Conservation (phyloP, 1,140 invertebrate species). For the Nasonia giraulti region DNA sequence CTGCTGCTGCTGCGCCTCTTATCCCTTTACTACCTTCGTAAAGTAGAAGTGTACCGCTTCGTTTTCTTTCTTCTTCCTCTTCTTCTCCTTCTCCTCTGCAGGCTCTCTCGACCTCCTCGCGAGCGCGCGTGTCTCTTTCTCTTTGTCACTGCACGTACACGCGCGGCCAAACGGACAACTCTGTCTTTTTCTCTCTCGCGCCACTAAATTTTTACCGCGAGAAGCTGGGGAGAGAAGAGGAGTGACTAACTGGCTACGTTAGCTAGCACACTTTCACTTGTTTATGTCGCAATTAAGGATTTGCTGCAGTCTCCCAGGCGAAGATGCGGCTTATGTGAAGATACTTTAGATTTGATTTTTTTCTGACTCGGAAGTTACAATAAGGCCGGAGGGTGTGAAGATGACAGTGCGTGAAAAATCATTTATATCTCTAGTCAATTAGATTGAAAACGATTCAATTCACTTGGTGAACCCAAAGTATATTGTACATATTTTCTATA, state of each 20-base stretch:
- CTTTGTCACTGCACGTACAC: conserved; percentile 43
- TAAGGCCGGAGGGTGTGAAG: no score
- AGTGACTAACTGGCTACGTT: conserved; percentile 28
- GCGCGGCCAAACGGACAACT: not conserved
- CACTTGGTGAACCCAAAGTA: no score
- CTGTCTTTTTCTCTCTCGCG: conserved; percentile 1
- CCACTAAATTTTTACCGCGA: conserved; percentile 32
- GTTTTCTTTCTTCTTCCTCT: conserved; percentile 30
- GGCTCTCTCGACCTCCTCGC: conserved; percentile 27
- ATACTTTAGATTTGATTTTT: not conserved
- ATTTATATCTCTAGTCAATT: no score
- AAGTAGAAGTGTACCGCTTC: conserved; percentile 46
- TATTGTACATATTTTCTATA: no score
- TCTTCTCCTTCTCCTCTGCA: conserved; percentile 4
- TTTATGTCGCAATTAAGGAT: conserved; percentile 29
- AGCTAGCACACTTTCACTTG: conserved; percentile 6
- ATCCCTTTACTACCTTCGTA: conserved; percentile 40
- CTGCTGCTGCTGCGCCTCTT: conserved; percentile 41
- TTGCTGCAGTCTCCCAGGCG: not conserved
- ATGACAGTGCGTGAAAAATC: no score
- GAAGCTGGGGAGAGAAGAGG: not conserved
- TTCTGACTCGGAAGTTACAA: no score
- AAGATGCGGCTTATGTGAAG: not conserved
- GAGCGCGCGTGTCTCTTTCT: conserved; percentile 35
- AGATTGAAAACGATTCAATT: no score